Base-by-base conservation (phyloP, 2,797 vertebrate species). In the Margarornis squamiger region DNA sequence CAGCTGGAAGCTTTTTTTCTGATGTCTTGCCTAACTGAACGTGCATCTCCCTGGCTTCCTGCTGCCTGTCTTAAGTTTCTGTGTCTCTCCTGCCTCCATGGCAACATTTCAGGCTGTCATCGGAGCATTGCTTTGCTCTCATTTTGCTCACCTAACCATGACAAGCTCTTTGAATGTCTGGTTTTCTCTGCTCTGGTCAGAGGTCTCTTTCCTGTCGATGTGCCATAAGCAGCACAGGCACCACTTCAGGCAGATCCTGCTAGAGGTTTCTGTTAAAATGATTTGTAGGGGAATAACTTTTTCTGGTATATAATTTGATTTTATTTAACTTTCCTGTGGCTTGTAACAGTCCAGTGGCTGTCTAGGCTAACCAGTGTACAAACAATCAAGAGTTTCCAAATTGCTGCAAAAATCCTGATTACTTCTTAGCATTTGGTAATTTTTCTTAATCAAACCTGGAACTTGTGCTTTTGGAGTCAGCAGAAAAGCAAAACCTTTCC, bases 111-210 rank as follows among this genome's bases (percentile, higher is more conserved):
- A 74, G 67, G 52, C 94, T 93, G 81, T 87, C 72, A 43, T 85
- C 0, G 2, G 77, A 82, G 81, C 79, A 30, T 59, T 82, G 77
- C 94, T 85, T 54, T 14, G 74, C 65, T 93, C 86, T 91, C 34
- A 57, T 92, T 93, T 96, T 82, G 89, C 78, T 86, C 95, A 63
- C 75, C 89, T 92, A 82, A 74, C 95, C 72, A 36, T 89, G 68
- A 83, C 75, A 55, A 57, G 89, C 63, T 89, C 61, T 93, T 59
- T 70, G 63, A 89, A 66, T 0, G 2, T 30, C 72, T 89, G 38
- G 14, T 67, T 88, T 82, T 88, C 77, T 87, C 91, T 24, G 5
- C 8, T 23, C 3, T 52, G 45, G 62, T n/a, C 13, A 4, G 67
- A 73, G 88, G 59, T 76, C 57, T 67, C 51, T 72, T 58, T 55